phyloP scores from a whole-genome alignment of 2,113 vertebrate genomes.

The Hippocampus mohnikei region DNA sequence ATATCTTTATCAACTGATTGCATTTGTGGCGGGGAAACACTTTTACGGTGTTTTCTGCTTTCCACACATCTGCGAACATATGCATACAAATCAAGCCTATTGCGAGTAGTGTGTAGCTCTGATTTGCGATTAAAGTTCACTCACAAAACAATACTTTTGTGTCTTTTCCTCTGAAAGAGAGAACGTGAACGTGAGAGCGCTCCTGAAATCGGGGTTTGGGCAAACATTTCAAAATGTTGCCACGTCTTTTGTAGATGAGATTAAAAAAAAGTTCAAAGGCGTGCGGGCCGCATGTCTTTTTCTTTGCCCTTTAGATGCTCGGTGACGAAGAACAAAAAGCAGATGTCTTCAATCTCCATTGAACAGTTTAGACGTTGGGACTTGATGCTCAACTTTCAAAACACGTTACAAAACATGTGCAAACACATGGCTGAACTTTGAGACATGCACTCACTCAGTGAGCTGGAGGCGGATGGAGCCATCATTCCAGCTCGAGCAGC shows the following conservation, averaged over 20 bases:
- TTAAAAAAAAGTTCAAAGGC: no score
- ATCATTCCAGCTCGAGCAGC: background rate
- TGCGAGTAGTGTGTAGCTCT: background rate
- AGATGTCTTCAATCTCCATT: no score
- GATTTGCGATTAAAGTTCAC: background rate
- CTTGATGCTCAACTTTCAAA: no score
- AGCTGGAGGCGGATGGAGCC: background rate
- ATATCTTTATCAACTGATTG: slow-evolving; percentile 49
- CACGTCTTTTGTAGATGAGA: background rate
- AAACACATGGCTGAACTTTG: slow-evolving; percentile 23
- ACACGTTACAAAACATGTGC: slow-evolving; percentile 11
- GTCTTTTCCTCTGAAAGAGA: background rate
- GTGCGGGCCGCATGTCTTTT: no score
- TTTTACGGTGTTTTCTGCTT: background rate
- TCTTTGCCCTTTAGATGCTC: no score
- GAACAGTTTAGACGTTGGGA: no score
- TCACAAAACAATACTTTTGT: background rate
- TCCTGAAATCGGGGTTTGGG: background rate
- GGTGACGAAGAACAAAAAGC: no score
- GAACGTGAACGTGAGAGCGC: background rate
- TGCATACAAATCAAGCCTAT: background rate
- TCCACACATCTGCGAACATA: background rate
- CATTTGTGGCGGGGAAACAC: background rate
- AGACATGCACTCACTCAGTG: background rate
- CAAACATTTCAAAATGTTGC: no score